These are phyloP conservation scores for Dromas ardeola DNA, from an alignment of 2,113 vertebrate genomes.

Conservation along the genomic window DNA sequence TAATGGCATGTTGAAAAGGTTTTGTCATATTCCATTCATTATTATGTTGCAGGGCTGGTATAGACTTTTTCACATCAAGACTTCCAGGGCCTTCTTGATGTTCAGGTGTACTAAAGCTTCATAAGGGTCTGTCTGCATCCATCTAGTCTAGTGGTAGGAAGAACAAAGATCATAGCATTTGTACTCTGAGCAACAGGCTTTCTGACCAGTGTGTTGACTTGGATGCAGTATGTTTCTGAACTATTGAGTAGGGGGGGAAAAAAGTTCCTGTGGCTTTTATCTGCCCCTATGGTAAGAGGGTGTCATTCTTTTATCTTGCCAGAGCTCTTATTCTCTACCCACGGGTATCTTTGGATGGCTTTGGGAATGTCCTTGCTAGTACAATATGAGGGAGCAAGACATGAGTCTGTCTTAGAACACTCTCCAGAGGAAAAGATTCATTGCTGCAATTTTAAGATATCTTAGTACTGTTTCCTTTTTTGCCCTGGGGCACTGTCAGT, in stretches of 20 bases:
- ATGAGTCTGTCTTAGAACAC: not conserved
- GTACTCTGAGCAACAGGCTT: not conserved
- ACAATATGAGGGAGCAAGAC: not conserved
- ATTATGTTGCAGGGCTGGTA: not conserved
- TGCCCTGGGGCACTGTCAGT: not conserved
- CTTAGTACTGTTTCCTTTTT: not conserved
- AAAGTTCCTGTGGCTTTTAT: not conserved
- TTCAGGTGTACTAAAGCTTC: not conserved
- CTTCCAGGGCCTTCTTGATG: not conserved
- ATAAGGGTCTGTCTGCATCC: not conserved
- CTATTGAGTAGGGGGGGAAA: not conserved
- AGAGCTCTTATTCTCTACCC: not conserved
- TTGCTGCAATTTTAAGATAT: not conserved
- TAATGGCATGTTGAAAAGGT: not conserved
- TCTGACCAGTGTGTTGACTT: not conserved
- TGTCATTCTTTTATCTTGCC: not conserved
- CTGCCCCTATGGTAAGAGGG: not conserved
- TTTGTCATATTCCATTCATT: not conserved
- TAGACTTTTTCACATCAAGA: not conserved
- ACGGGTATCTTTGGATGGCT: not conserved
- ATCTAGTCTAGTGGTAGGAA: not conserved
- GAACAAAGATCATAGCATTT: not conserved
- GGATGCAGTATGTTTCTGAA: not conserved
- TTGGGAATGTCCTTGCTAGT: not conserved
- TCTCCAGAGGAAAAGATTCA: not conserved